Conservation (phyloP, 2,797 vertebrate species). For the Arnoldichthys spilopterus region DNA sequence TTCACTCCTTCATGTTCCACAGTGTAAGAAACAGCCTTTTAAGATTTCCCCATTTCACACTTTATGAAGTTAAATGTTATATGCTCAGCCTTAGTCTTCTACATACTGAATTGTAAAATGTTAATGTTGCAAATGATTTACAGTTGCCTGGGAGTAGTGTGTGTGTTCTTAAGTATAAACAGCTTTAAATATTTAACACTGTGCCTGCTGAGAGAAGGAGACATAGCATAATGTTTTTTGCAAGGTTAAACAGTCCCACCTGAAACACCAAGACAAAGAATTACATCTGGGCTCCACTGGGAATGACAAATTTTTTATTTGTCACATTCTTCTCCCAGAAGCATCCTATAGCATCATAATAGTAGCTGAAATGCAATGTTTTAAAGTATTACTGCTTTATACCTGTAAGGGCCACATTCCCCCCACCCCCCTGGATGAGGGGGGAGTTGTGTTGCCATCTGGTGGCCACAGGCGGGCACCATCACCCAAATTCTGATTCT, state of each 20-base stretch:
- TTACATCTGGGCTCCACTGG: neutral
- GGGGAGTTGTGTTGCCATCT: no score
- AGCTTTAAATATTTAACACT: slow-evolving; percentile 28
- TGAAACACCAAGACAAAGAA: neutral
- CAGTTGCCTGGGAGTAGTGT: neutral
- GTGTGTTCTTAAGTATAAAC: slow-evolving; percentile 13
- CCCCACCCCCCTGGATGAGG: no score
- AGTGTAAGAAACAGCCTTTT: neutral
- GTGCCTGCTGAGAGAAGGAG: neutral
- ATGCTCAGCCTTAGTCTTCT: neutral
- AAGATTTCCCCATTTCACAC: neutral
- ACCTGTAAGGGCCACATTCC: no score
- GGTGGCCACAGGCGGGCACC: no score
- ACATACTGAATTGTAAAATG: neutral
- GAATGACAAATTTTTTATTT: neutral
- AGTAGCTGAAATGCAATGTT: no score
- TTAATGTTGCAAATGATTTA: neutral
- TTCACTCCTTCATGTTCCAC: neutral
- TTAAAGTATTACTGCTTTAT: no score
- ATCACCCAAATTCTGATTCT: no score
- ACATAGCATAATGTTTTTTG: neutral
- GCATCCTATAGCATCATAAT: no score
- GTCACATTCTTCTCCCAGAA: neutral
- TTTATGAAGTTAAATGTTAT: neutral
- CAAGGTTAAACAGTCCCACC: neutral